A percentile compares a stretch with the other conserved stretches of the same genome.
These are phyloP conservation scores for Cyrtorhinus lividipennis DNA, from an alignment of 1,140 invertebrate species.

Conservation along the genomic window DNA sequence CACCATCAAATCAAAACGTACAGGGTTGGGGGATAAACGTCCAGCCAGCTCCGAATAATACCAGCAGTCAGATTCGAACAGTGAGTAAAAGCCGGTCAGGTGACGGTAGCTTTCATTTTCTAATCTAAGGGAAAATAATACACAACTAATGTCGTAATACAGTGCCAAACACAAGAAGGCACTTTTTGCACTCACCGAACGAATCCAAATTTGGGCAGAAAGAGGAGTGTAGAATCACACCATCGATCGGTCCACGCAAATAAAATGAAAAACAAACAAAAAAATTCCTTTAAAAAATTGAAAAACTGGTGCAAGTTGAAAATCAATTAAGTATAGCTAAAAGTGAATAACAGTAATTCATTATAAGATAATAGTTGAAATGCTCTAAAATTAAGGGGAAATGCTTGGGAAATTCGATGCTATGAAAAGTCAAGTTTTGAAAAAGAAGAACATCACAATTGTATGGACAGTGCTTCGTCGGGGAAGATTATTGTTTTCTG, in stretches of 20 bases:
- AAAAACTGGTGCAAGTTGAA: constrained; percentile 4
- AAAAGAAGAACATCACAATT: too few species aligned
- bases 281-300: constrained; percentile 15
- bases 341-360: neutral
- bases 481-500: too few species aligned
- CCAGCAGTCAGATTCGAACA: neutral
- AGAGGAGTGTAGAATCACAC: constrained; percentile 15
- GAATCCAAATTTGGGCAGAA: constrained; percentile 13
- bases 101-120: neutral
- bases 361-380: too few species aligned
- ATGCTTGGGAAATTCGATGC: too few species aligned
- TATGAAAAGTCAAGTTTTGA: too few species aligned
- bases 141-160: constrained; percentile 8
- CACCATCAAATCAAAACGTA: too few species aligned
- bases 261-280: constrained; percentile 21
- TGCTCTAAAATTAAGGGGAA: too few species aligned
- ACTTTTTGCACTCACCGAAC: constrained; percentile 17
- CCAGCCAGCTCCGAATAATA: neutral
- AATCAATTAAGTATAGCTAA: neutral
- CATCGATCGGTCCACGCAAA: constrained; percentile 19
- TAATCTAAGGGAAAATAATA: constrained; percentile 1
- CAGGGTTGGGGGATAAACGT: too few species aligned
- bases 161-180: neutral
- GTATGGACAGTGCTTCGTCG: too few species aligned
- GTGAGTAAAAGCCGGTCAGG: neutral